Evolutionary conservation across 2,797 vertebrate genomes (phyloP).

Genomic region (Scleropages formosus): DNA sequence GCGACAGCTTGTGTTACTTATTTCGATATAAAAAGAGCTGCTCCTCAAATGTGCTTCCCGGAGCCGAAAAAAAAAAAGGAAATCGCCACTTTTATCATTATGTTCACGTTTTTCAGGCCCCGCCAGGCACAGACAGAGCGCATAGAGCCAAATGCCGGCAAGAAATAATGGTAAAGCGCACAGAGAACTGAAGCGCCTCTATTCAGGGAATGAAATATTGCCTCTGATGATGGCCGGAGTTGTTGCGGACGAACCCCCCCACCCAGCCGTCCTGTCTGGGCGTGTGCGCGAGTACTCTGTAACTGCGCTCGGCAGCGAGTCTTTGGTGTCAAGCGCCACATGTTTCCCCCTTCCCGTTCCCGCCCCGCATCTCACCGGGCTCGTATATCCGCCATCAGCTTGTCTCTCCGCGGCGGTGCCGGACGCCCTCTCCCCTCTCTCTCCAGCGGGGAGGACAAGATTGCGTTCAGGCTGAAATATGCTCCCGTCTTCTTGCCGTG

Average conservation of each 20-base stretch:
- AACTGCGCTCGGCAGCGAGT: neutral
- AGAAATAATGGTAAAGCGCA: neutral
- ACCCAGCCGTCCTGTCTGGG: neutral
- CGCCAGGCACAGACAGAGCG: neutral
- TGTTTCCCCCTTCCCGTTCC: neutral
- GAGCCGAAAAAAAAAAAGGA: neutral
- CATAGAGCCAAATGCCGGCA: neutral
- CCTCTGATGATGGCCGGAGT: neutral
- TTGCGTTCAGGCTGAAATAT: slow-evolving; percentile 45
- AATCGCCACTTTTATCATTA: neutral
- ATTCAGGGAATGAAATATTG: slow-evolving; percentile 15
- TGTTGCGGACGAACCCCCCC: neutral
- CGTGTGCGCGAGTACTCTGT: neutral
- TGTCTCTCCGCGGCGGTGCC: slow-evolving; percentile 39
- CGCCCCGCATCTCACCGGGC: slow-evolving; percentile 25
- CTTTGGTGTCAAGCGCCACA: slow-evolving; percentile 2
- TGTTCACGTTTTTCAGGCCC: neutral
- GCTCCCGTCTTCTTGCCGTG: slow-evolving; percentile 36
- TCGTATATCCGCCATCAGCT: slow-evolving; percentile 59
- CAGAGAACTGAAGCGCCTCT: neutral
- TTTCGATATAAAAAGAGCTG: neutral
- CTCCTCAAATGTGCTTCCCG: neutral
- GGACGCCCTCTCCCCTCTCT: slow-evolving; percentile 16
- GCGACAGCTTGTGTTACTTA: neutral
- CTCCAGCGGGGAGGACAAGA: slow-evolving; percentile 35